Conservation (phyloP, 1,140 invertebrate species). For the Procambarus virginalis region DNA sequence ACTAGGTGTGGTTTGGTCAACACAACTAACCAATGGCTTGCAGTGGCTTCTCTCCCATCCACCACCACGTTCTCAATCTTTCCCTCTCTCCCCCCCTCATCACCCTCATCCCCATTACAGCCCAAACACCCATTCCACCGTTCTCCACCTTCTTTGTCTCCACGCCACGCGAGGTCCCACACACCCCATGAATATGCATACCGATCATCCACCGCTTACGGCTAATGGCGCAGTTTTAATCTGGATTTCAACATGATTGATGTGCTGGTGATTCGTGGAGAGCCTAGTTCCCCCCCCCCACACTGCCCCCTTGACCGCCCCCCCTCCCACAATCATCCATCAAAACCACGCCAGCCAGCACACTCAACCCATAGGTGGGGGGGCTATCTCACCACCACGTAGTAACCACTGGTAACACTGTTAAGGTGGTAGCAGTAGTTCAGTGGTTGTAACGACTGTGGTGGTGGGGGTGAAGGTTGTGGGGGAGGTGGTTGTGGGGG, state of each 20-base stretch:
- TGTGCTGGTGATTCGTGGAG: constrained; percentile 19
- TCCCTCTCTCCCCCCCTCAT: not conserved
- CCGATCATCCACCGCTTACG: not conserved
- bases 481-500: too few relatives aligned
- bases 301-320: not conserved
- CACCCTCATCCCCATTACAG: not conserved
- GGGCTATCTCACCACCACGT: not conserved
- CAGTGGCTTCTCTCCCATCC: too few relatives aligned
- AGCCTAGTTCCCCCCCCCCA: not conserved
- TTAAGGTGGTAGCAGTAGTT: too few relatives aligned
- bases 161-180: not conserved
- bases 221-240: constrained; percentile 50
- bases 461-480: too few relatives aligned
- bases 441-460: too few relatives aligned
- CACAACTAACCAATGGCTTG: too few relatives aligned
- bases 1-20: too few relatives aligned
- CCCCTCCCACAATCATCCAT: not conserved
- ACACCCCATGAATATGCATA: constrained; percentile 32
- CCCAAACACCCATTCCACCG: not conserved
- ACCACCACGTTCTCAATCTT: too few relatives aligned
- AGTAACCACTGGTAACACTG: too few relatives aligned
- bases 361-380: not conserved
- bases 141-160: not conserved
- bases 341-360: not conserved
- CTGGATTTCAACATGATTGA: constrained; percentile 39